Evolutionary conservation across 2,113 vertebrate species (phyloP).

Genomic region (Boleophthalmus pectinirostris): DNA sequence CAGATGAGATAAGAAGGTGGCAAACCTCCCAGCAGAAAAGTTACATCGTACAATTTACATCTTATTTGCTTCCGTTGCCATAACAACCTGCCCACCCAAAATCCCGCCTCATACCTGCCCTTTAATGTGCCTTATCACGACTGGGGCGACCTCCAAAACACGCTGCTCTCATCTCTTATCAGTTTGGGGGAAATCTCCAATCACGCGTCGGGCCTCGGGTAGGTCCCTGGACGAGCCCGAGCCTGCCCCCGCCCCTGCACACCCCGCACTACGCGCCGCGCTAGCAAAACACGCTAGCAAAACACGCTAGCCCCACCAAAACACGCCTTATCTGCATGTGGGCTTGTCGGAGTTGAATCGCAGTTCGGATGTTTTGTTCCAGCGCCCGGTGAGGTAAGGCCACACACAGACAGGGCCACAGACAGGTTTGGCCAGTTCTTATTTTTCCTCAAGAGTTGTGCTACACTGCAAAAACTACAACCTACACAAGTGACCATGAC

Average conservation of each 20-base stretch:
- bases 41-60: background rate
- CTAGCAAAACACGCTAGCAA: constrained; percentile 49
- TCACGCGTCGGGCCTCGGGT: constrained; percentile 52
- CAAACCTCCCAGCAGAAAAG: too few relatives aligned
- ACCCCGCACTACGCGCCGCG: constrained; percentile 18
- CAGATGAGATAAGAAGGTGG: too few relatives aligned
- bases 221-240: constrained; percentile 44
- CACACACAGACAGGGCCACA: constrained; percentile 53
- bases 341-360: constrained; percentile 68
- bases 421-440: constrained; percentile 72
- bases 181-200: constrained; percentile 27
- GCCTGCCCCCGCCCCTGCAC: constrained; percentile 37
- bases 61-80: constrained; percentile 4
- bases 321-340: constrained; percentile 71
- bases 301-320: constrained; percentile 50
- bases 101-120: background rate
- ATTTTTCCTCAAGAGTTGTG: background rate
- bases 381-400: constrained; percentile 62
- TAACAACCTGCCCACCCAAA: constrained; percentile 39
- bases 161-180: constrained; percentile 44
- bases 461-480: too few relatives aligned
- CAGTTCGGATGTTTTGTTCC: constrained; percentile 76
- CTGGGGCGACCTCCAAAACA: constrained; percentile 27
- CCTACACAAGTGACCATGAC: too few relatives aligned
- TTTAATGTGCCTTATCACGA: background rate